phyloP scores from a whole-genome alignment of 2,888 invertebrate genomes.

The Junonia oenone region DNA sequence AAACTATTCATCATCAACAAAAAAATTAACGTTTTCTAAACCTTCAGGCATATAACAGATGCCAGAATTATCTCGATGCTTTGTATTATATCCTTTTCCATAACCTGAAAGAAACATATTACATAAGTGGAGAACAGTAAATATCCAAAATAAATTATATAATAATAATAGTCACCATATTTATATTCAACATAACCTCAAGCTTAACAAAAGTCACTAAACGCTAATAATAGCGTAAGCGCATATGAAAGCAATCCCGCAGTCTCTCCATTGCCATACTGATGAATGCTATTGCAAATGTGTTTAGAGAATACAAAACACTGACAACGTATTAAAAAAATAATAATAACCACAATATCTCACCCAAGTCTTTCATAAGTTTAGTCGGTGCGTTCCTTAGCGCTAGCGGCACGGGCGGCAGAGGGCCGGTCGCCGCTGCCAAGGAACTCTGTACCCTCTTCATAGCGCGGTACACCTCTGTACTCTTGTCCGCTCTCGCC shows the following conservation, averaged over 20 bases:
- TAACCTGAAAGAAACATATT: constrained; percentile 73
- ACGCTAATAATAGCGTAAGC: no score
- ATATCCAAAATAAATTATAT: background rate
- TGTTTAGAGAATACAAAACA: no score
- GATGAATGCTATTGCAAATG: no score
- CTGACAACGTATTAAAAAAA: no score
- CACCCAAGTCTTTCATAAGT: constrained; percentile 87
- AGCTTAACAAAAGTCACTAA: no score
- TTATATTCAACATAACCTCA: no score
- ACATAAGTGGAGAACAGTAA: no score
- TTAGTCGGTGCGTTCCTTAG: constrained; percentile 90
- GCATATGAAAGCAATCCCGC: no score
- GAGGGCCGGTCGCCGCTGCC: constrained; percentile 81
- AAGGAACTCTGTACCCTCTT: constrained; percentile 81
- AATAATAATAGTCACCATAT: background rate
- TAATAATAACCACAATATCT: background rate
- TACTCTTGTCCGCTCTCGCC: constrained; percentile 87
- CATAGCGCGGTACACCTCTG: constrained; percentile 81
- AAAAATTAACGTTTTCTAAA: constrained; percentile 81
- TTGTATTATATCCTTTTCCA: constrained; percentile 80
- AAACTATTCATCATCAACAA: constrained; percentile 41
- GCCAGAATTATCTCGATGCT: constrained; percentile 76
- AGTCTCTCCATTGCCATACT: no score
- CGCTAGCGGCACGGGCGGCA: constrained; percentile 87
- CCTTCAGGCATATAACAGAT: constrained; percentile 84